phyloP scores from a whole-genome alignment of 2,797 vertebrate genomes.

The Sebastes minor region DNA sequence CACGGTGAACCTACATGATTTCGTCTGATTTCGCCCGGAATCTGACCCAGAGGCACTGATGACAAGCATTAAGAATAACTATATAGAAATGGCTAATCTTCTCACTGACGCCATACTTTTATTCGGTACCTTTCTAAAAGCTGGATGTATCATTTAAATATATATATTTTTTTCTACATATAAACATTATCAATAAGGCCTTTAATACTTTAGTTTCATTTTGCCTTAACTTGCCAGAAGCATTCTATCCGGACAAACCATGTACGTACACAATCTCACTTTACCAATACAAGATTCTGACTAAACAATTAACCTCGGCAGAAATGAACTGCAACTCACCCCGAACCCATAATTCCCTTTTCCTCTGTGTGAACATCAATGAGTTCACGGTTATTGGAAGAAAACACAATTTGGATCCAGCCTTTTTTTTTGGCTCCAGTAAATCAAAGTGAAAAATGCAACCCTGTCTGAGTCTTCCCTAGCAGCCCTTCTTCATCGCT shows the following conservation, averaged over 20 bases:
- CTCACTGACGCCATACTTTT: no score
- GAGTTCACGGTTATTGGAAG: background rate
- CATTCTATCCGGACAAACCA: background rate
- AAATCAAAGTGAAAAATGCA: slow-evolving; percentile 21
- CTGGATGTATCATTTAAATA: no score
- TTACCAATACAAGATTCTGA: background rate
- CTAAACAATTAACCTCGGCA: background rate
- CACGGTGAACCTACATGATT: no score
- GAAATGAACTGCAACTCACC: background rate
- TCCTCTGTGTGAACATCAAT: background rate
- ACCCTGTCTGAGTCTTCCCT: background rate
- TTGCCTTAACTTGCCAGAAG: background rate
- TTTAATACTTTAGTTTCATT: background rate
- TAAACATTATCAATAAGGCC: no score
- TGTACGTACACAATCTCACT: background rate
- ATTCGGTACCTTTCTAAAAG: no score
- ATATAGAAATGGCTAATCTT: no score
- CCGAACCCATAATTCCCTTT: background rate
- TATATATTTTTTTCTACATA: no score
- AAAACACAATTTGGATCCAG: background rate
- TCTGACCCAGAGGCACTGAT: no score
- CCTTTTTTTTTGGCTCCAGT: background rate
- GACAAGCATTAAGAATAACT: no score
- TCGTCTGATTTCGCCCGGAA: no score
- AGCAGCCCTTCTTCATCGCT: background rate